Conservation (phyloP, 2,888 invertebrate genomes). For the Oscheius sp. region DNA sequence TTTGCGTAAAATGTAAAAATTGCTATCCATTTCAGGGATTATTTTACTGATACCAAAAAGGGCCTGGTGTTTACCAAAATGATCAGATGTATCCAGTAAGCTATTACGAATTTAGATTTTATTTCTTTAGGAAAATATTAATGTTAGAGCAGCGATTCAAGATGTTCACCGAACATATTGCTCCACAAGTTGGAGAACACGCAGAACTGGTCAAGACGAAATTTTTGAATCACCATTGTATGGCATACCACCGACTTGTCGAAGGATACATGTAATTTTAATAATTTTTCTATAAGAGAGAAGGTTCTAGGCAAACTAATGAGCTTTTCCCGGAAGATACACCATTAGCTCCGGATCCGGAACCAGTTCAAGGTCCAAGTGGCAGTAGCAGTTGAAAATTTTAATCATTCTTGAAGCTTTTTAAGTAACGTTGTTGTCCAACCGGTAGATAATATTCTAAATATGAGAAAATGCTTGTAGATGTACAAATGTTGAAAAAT, state of each 20-base stretch:
- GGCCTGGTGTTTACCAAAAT: conserved; percentile 14
- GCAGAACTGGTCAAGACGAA: background rate
- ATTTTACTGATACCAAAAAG: background rate
- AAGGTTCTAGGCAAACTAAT: background rate
- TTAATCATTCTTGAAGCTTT: background rate
- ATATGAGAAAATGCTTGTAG: too few relatives aligned
- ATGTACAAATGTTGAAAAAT: too few relatives aligned
- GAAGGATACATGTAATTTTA: conserved; percentile 17
- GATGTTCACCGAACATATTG: background rate
- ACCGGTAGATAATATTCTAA: too few relatives aligned
- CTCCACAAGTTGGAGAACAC: background rate
- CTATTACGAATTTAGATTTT: too few relatives aligned
- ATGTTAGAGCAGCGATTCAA: background rate
- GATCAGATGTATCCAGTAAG: conserved; percentile 2
- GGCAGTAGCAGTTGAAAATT: background rate
- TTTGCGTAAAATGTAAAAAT: background rate
- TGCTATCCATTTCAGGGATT: background rate
- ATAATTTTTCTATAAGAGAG: background rate
- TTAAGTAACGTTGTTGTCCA: background rate
- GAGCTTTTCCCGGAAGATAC: background rate
- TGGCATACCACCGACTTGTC: conserved; percentile 12
- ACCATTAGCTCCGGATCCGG: background rate
- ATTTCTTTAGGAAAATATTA: conserved; percentile 13
- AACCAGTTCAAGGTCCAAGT: background rate
- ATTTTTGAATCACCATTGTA: conserved; percentile 8